phyloP scores from a whole-genome alignment of 2,797 vertebrate species.

The Brachyalestes nurse region DNA sequence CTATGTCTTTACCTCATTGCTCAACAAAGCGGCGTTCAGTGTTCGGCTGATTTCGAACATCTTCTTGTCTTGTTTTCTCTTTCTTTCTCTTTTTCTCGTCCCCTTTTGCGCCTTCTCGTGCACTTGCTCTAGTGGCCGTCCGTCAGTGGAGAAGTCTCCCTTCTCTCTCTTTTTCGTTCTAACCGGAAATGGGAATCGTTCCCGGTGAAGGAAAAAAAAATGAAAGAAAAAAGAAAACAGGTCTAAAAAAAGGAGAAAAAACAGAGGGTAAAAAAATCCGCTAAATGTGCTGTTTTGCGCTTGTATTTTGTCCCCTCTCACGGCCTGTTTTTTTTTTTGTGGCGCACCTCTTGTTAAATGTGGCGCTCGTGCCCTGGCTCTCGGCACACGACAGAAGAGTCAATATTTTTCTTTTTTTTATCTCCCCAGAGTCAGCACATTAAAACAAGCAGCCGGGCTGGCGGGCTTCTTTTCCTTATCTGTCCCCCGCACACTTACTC shows the following conservation, averaged over 20 bases:
- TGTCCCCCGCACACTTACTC: slow-evolving; percentile 86
- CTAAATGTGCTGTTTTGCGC: slow-evolving; percentile 71
- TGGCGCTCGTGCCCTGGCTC: slow-evolving; percentile 89
- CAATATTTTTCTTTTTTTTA: slow-evolving; percentile 86
- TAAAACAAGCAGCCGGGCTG: slow-evolving; percentile 92
- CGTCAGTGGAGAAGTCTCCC: slow-evolving; percentile 72
- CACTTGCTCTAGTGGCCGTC: slow-evolving; percentile 58
- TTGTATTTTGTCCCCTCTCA: slow-evolving; percentile 61
- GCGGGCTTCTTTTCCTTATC: slow-evolving; percentile 95
- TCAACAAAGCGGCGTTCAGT: slow-evolving; percentile 99
- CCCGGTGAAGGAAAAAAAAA: slow-evolving; percentile 74
- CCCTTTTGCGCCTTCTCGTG: slow-evolving; percentile 56
- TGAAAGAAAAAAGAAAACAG: slow-evolving; percentile 70
- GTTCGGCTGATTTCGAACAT: slow-evolving; percentile 99
- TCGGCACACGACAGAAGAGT: slow-evolving; percentile 90
- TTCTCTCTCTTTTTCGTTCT: slow-evolving; percentile 57
- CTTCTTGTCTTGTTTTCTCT: slow-evolving; percentile 76
- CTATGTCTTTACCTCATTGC: slow-evolving; percentile 95
- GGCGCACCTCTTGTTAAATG: slow-evolving; percentile 90
- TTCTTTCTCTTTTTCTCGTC: slow-evolving; percentile 55
- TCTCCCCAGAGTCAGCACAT: slow-evolving; percentile 98
- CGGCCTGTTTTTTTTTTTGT: slow-evolving; percentile 60
- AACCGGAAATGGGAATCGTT: slow-evolving; percentile 72
- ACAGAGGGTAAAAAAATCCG: slow-evolving; percentile 71
- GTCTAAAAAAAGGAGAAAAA: slow-evolving; percentile 59